These are phyloP conservation scores for Triops longicaudatus DNA, from an alignment of 1,140 invertebrate species.

Conservation along the genomic window DNA sequence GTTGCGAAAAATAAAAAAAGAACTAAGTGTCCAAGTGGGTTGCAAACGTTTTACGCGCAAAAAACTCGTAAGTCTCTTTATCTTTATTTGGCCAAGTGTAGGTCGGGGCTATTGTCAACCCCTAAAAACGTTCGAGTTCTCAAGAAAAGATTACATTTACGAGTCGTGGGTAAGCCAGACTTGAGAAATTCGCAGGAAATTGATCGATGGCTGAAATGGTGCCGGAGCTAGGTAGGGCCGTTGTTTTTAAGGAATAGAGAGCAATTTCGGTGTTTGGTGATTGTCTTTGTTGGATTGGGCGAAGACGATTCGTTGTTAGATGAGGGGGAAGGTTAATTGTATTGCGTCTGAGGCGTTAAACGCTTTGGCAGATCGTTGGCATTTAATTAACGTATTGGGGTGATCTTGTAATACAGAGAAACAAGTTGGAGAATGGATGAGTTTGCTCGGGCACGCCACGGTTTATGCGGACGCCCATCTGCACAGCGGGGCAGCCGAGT, in stretches of 20 bases:
- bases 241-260: neutral
- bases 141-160: neutral
- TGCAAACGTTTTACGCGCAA: neutral
- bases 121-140: neutral
- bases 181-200: neutral
- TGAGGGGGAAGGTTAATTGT: neutral
- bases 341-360: neutral
- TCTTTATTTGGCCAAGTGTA: conserved; percentile 2
- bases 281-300: neutral
- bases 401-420: neutral
- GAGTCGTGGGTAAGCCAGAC: neutral
- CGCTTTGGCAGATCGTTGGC: neutral
- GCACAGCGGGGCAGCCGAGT: neutral
- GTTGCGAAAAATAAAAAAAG: too few species aligned
- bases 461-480: neutral
- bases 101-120: neutral
- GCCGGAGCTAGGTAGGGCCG: neutral
- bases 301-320: neutral
- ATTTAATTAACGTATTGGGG: conserved; percentile 12
- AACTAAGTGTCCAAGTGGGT: neutral
- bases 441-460: neutral
- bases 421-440: conserved; percentile 13
- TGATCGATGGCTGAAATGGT: neutral
- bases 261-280: neutral
- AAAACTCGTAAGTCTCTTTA: neutral